Conservation (phyloP, 1,140 invertebrate species). For the Marisa cornuarietis region DNA sequence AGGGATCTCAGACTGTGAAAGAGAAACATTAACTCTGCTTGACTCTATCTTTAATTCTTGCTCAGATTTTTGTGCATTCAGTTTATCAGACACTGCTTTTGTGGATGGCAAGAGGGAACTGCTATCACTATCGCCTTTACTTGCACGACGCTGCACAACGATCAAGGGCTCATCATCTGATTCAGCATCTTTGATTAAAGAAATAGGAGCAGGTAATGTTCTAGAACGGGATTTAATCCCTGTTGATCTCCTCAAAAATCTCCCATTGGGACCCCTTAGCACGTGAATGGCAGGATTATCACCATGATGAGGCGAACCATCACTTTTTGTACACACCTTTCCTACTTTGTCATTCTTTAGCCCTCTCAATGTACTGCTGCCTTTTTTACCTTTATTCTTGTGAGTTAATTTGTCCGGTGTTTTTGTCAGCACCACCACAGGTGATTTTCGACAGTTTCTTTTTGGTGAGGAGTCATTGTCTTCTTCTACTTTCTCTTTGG, state of each 20-base stretch:
- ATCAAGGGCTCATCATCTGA: slow-evolving; percentile 12
- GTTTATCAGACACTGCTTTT: too few species aligned
- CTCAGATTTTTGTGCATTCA: too few species aligned
- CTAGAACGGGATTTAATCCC: background rate
- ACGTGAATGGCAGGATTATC: background rate
- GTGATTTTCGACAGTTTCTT: slow-evolving; percentile 10
- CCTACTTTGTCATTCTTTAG: background rate
- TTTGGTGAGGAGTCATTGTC: slow-evolving; percentile 4
- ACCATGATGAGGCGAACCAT: background rate
- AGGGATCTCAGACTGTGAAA: too few species aligned
- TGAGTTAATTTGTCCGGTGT: background rate
- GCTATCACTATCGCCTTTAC: background rate
- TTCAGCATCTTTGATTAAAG: background rate
- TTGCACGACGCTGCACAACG: background rate
- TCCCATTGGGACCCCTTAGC: background rate
- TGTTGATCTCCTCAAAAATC: background rate
- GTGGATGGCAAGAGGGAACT: too few species aligned
- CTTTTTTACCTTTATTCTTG: background rate
- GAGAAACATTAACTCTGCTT: too few species aligned
- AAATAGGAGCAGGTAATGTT: background rate
- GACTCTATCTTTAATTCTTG: too few species aligned
- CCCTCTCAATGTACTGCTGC: background rate
- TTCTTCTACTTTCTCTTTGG: background rate
- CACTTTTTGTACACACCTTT: background rate
- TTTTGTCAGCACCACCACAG: slow-evolving; percentile 14